phyloP scores from a whole-genome alignment of 1,140 invertebrate species.

The Platyura marginata region DNA sequence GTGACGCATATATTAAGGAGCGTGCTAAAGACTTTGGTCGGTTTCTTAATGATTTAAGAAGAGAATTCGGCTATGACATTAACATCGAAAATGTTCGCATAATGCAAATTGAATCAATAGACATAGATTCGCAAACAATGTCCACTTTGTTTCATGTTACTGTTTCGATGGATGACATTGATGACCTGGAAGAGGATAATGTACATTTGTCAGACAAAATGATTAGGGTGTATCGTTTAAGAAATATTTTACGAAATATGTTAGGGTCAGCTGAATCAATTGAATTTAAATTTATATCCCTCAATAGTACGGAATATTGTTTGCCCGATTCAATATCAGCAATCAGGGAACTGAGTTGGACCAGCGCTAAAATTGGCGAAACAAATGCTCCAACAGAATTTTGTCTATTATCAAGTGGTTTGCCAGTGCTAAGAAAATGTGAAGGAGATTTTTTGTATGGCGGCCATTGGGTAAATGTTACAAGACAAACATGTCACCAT shows the following conservation, averaged over 20 bases:
- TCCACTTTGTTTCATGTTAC: slow-evolving; percentile 8
- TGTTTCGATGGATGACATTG: slow-evolving; percentile 1
- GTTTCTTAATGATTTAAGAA: slow-evolving; percentile 1
- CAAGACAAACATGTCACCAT: neutral
- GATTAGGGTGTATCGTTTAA: neutral
- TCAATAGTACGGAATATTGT: slow-evolving; percentile 16
- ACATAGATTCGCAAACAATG: neutral
- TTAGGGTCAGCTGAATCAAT: too few relatives aligned
- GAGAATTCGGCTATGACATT: slow-evolving; percentile 4
- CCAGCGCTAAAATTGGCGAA: slow-evolving; percentile 7
- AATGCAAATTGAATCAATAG: slow-evolving; percentile 10
- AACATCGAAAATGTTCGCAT: slow-evolving; percentile 13
- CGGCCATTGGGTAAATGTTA: slow-evolving; percentile 10
- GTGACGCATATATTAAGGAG: slow-evolving; percentile 6
- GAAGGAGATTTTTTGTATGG: slow-evolving; percentile 14
- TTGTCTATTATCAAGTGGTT: slow-evolving; percentile 13
- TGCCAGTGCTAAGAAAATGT: slow-evolving; percentile 12
- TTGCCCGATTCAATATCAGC: slow-evolving; percentile 9
- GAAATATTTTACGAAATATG: neutral
- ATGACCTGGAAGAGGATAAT: slow-evolving; percentile 6
- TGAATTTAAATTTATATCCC: neutral
- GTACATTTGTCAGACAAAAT: slow-evolving; percentile 4
- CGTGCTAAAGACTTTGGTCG: neutral
- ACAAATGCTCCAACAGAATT: slow-evolving; percentile 8
- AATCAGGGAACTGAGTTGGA: slow-evolving; percentile 10